Evolutionary conservation across 2,888 invertebrate genomes (phyloP), one percentile per base, ranked within the genome.

Genomic region (Acrobasis suavella): DNA sequence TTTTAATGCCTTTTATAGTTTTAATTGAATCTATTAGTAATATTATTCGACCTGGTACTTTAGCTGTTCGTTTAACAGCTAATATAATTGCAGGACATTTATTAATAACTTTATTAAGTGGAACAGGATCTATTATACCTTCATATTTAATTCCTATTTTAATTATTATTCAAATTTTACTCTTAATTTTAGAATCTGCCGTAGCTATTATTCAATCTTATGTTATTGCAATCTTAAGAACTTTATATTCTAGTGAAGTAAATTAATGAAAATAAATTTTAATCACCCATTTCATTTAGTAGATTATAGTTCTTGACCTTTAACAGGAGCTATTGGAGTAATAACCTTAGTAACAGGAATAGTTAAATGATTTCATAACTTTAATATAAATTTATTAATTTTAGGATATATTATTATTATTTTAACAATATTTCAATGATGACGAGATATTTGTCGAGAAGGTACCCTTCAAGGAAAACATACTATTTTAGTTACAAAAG

Each of bases 361-460:
- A 87, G n/a, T n/a, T n/a, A n/a, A n/a, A n/a, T n/a, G n/a, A n/a
- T n/a, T n/a, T n/a, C n/a, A n/a, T n/a, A n/a, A n/a, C n/a, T n/a
- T n/a, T n/a, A n/a, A n/a, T n/a, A n/a, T n/a, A n/a, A n/a, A n/a
- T n/a, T n/a, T n/a, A n/a, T n/a, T n/a, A n/a, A n/a, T n/a, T n/a
- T n/a, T n/a, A n/a, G n/a, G n/a, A n/a, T n/a, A n/a, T n/a, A n/a
- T n/a, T n/a, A n/a, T n/a, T n/a, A n/a, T n/a, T n/a, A n/a, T n/a
- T n/a, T n/a, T n/a, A n/a, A n/a, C n/a, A n/a, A n/a, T n/a, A n/a
- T n/a, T n/a, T n/a, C n/a, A n/a, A n/a, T n/a, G n/a, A n/a, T n/a
- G n/a, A 93, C 95, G 95, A 80, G 95, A 95, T 89, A 82, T 95
- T 52, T 89, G 91, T 17, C 95, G 95, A 70, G 95, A 96, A 93